Evolutionary conservation across 2,797 vertebrate species (phyloP).

Genomic region (Ciconia nigra): DNA sequence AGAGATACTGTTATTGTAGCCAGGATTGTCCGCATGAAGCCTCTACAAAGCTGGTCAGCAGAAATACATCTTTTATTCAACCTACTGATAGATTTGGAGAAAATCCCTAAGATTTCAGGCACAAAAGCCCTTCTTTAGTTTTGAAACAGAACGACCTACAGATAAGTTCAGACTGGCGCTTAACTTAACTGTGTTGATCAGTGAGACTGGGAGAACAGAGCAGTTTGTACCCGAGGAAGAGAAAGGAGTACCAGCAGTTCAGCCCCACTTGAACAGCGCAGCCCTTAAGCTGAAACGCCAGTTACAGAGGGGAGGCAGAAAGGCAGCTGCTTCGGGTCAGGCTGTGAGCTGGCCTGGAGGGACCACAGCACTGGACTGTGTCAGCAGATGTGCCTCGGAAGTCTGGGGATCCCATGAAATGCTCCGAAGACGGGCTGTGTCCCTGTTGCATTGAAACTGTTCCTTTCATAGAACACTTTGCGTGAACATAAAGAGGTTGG

Average conservation of each 20-base stretch:
- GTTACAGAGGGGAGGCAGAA: background rate
- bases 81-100: background rate
- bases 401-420: background rate
- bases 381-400: background rate
- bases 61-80: background rate
- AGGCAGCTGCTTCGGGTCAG: background rate
- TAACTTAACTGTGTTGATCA: background rate
- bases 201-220: background rate
- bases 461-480: background rate
- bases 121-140: background rate
- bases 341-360: background rate
- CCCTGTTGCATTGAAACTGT: background rate
- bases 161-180: background rate
- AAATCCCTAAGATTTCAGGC: background rate
- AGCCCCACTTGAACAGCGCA: background rate
- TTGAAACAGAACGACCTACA: background rate
- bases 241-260: background rate
- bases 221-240: background rate
- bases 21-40: background rate
- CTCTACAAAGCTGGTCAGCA: background rate
- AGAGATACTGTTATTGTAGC: background rate
- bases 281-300: background rate
- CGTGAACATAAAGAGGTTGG: background rate
- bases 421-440: accelerated
- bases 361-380: background rate